A percentile compares a stretch with the other conserved stretches of the same genome.
Conservation (phyloP, 2,888 invertebrate species). For the Leucophenga maculata region DNA sequence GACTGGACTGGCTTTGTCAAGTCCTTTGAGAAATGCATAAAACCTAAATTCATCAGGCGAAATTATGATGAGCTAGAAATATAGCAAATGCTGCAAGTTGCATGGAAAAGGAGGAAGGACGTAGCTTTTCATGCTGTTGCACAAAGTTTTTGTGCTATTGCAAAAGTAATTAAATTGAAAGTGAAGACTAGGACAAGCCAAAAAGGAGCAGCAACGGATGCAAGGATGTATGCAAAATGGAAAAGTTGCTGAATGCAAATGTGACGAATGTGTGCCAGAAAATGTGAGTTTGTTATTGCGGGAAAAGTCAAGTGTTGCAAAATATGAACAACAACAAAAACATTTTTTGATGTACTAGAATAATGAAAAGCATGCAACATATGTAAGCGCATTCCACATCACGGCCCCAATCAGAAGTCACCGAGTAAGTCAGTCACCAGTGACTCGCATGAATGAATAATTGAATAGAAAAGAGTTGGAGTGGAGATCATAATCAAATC, state of each 20-base stretch:
- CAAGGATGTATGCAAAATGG: constrained; percentile 5
- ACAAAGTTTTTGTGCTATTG: constrained; percentile 46
- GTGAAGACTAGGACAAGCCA: constrained; percentile 33
- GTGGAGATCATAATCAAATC: constrained; percentile 18
- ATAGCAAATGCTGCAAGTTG: not conserved
- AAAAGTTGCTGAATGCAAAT: constrained; percentile 16
- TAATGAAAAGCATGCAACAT: constrained; percentile 20
- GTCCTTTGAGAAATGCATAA: constrained; percentile 9
- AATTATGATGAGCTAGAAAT: not conserved
- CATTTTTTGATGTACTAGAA: constrained; percentile 17
- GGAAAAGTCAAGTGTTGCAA: constrained; percentile 55
- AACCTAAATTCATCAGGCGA: constrained; percentile 12
- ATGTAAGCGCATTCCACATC: constrained; percentile 4
- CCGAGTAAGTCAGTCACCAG: not conserved
- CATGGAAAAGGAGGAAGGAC: not conserved
- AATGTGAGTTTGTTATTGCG: constrained; percentile 40
- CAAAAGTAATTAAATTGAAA: constrained; percentile 59
- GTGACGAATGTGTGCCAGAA: constrained; percentile 24
- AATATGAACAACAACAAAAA: constrained; percentile 41
- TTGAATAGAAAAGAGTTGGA: not conserved
- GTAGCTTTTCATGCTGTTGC: not conserved
- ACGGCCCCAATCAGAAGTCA: no score
- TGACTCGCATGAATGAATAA: constrained; percentile 7
- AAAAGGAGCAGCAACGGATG: no score
- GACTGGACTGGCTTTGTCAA: no score